Evolutionary conservation across 2,797 vertebrate genomes (phyloP).

Genomic region (Pseudochromis fuscus): DNA sequence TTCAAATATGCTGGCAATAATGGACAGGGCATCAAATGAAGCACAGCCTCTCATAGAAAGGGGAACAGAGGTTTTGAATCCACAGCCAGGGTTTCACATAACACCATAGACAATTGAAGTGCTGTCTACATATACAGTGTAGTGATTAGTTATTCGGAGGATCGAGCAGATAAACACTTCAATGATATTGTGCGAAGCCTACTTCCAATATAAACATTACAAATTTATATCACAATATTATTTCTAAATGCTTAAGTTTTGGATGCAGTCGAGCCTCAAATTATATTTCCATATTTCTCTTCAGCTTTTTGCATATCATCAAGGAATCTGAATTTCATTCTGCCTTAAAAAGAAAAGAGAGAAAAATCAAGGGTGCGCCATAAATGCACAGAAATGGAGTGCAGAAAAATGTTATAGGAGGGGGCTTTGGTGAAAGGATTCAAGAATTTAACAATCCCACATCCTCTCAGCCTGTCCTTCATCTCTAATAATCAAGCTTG

Average conservation of each 20-base stretch:
- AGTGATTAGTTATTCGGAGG: conserved; percentile 59
- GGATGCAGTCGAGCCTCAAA: conserved; percentile 24
- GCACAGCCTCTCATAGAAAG: conserved; percentile 85
- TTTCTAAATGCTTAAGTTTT: conserved; percentile 48
- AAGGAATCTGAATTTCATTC: conserved; percentile 66
- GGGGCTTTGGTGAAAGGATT: conserved; percentile 81
- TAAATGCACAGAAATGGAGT: conserved; percentile 73
- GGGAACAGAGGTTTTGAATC: conserved; percentile 83
- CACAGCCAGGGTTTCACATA: conserved; percentile 80
- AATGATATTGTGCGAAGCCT: conserved; percentile 29
- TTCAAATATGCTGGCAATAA: conserved; percentile 89
- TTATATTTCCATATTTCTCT: conserved; percentile 50
- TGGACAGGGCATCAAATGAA: conserved; percentile 87
- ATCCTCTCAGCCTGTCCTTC: conserved; percentile 84
- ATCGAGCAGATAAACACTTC: conserved; percentile 55
- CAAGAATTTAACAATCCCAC: conserved; percentile 86
- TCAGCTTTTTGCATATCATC: conserved; percentile 60
- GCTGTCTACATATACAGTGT: conserved; percentile 65
- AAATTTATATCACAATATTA: conserved; percentile 37
- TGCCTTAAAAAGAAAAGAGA: conserved; percentile 57
- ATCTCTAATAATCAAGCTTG: conserved; percentile 88
- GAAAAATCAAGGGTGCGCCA: conserved; percentile 70
- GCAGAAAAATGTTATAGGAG: conserved; percentile 75
- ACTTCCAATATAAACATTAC: conserved; percentile 38
- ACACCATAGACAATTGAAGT: conserved; percentile 76